Conservation (phyloP, 2,888 invertebrate species). For the Drosophila cracens region DNA sequence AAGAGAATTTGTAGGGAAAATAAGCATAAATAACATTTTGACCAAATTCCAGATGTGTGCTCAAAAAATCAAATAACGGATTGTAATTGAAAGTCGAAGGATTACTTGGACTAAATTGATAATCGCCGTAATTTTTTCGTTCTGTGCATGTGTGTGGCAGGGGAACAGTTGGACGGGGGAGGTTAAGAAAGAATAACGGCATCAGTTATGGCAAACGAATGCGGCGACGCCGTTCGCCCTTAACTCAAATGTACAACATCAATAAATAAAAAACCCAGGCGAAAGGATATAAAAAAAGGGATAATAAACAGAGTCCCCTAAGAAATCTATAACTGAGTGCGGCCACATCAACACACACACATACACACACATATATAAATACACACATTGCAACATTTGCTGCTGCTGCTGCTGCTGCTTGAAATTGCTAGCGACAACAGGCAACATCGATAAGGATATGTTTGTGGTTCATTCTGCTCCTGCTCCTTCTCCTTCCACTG, state of each 20-base stretch:
- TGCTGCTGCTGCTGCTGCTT: constrained; percentile 26
- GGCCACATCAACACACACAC: constrained; percentile 60
- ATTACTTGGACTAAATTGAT: neutral
- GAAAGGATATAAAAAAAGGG: constrained; percentile 79
- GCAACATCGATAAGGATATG: constrained; percentile 54
- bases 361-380: constrained; percentile 25
- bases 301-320: constrained; percentile 78
- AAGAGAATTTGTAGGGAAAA: neutral
- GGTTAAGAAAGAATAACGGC: constrained; percentile 66
- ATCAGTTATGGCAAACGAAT: constrained; percentile 80
- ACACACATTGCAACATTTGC: constrained; percentile 40
- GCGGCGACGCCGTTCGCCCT: constrained; percentile 74
- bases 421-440: constrained; percentile 60
- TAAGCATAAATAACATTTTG: neutral
- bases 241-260: constrained; percentile 80
- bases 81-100: neutral
- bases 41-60: neutral
- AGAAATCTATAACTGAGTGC: constrained; percentile 79
- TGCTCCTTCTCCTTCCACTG: constrained; percentile 9
- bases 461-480: constrained; percentile 41
- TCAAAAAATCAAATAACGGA: neutral
- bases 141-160: neutral
- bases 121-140: neutral
- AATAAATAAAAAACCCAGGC: constrained; percentile 75
- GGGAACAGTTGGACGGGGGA: constrained; percentile 8